Percentiles rank a stretch among this genome's conserved stretches.
Evolutionary conservation across 2,797 vertebrate genomes (phyloP).

Genomic region (Tinamus major): DNA sequence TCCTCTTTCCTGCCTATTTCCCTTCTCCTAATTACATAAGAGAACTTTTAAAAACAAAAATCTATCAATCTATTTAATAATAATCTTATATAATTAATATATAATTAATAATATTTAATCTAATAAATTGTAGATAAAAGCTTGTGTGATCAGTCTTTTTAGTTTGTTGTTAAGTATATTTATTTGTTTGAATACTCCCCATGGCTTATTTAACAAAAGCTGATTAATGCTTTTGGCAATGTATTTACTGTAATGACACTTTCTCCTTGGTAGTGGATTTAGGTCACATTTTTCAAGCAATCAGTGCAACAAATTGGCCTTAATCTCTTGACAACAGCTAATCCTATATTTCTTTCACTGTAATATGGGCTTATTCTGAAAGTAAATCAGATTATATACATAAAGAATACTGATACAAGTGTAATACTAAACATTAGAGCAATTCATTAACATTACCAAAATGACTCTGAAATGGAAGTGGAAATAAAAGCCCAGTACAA

Average conservation of each 20-base stretch:
- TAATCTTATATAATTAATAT: too few relatives aligned
- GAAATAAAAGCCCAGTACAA: neutral
- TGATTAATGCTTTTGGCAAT: conserved; percentile 11
- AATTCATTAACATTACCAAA: neutral
- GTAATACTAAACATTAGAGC: neutral
- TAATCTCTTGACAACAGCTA: conserved; percentile 44
- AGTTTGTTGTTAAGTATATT: neutral
- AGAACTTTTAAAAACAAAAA: neutral
- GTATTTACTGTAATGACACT: neutral
- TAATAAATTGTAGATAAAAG: neutral
- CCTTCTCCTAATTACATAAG: neutral
- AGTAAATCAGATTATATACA: conserved; percentile 27
- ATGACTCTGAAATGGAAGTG: neutral
- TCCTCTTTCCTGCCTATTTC: neutral
- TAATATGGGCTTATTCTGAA: conserved; percentile 20
- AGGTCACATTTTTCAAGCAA: conserved; percentile 20
- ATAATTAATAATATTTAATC: neutral
- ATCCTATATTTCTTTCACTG: conserved; percentile 20
- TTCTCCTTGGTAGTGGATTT: conserved; percentile 25
- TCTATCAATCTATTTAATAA: neutral
- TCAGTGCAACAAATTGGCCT: conserved; percentile 1
- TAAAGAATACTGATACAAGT: neutral
- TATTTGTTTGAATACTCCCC: conserved; percentile 2
- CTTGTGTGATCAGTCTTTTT: neutral
- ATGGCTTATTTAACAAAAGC: conserved; percentile 32